Conservation (phyloP, 1,140 invertebrate genomes). For the Copidosoma floridanum region DNA sequence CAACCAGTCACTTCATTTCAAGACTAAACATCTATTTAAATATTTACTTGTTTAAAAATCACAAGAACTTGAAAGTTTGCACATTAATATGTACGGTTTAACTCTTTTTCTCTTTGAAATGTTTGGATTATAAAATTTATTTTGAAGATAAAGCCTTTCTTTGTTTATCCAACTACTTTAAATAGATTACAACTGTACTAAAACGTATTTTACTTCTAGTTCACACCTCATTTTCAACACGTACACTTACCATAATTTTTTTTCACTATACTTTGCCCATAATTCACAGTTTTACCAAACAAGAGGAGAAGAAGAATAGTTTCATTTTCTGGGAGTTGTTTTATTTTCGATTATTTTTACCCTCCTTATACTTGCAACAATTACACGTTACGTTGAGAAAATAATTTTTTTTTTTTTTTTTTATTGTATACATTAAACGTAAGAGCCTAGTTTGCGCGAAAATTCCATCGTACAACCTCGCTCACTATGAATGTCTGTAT, state of each 20-base stretch:
- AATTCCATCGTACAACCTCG: slow-evolving; percentile 1
- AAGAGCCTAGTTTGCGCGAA: slow-evolving; percentile 18
- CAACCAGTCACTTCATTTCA: slow-evolving; percentile 9
- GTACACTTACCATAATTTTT: slow-evolving; percentile 38
- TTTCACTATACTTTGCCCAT: slow-evolving; percentile 36
- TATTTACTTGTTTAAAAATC: neutral
- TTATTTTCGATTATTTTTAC: slow-evolving; percentile 14
- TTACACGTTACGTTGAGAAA: slow-evolving; percentile 55
- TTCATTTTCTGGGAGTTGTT: too few relatives aligned
- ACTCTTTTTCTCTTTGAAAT: slow-evolving; percentile 3
- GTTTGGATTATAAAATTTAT: slow-evolving; percentile 8
- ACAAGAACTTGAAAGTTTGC: slow-evolving; percentile 3
- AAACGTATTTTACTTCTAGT: slow-evolving; percentile 19
- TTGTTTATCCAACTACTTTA: slow-evolving; percentile 6
- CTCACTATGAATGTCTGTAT: neutral
- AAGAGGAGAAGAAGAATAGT: neutral
- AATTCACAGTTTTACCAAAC: slow-evolving; percentile 5
- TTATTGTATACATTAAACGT: too few relatives aligned
- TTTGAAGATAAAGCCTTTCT: slow-evolving; percentile 1
- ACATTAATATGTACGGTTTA: slow-evolving; percentile 4
- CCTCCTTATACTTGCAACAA: slow-evolving; percentile 41
- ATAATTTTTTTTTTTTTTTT: slow-evolving; percentile 53
- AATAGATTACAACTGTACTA: slow-evolving; percentile 10
- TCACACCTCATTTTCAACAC: slow-evolving; percentile 35
- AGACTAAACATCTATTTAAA: neutral